phyloP scores from a whole-genome alignment of 2,888 invertebrate species.

The Pachymerium ferrugineum region DNA sequence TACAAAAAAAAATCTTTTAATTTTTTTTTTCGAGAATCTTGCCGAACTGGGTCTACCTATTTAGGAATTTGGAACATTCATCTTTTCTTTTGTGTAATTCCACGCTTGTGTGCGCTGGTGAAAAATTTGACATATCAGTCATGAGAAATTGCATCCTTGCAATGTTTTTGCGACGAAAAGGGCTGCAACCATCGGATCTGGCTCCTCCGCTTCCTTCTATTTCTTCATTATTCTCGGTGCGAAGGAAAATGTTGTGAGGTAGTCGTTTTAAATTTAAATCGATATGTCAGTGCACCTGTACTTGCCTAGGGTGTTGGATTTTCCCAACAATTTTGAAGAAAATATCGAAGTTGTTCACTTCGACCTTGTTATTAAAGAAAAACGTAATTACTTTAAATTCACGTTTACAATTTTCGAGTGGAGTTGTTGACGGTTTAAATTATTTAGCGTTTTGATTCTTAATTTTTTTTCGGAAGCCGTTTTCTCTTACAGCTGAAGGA shows the following conservation, averaged over 20 bases:
- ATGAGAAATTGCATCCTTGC: conserved; percentile 24
- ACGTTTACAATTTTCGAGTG: no score
- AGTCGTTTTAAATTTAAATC: conserved; percentile 27
- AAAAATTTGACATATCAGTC: conserved; percentile 15
- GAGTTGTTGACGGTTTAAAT: no score
- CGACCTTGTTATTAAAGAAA: no score
- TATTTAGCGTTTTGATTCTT: no score
- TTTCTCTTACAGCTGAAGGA: no score
- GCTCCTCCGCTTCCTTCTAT: conserved; percentile 19
- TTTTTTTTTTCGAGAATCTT: not conserved
- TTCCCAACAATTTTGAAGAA: no score
- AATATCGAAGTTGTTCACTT: no score
- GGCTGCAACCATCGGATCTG: conserved; percentile 23
- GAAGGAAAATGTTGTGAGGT: conserved; percentile 13
- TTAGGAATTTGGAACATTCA: conserved; percentile 23
- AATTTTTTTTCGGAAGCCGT: no score
- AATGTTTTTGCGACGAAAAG: conserved; percentile 2
- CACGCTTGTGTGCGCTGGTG: conserved; percentile 12
- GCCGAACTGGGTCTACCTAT: not conserved
- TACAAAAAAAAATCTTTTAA: no score
- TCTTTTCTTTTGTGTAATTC: conserved; percentile 19
- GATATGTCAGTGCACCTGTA: not conserved
- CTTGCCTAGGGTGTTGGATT: conserved; percentile 20
- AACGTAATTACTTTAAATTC: no score
- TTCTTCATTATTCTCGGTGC: conserved; percentile 24